Percentiles rank a stretch among this genome's conserved stretches.
Conservation (phyloP, 2,113 vertebrate species). For the Bubo bubo region DNA sequence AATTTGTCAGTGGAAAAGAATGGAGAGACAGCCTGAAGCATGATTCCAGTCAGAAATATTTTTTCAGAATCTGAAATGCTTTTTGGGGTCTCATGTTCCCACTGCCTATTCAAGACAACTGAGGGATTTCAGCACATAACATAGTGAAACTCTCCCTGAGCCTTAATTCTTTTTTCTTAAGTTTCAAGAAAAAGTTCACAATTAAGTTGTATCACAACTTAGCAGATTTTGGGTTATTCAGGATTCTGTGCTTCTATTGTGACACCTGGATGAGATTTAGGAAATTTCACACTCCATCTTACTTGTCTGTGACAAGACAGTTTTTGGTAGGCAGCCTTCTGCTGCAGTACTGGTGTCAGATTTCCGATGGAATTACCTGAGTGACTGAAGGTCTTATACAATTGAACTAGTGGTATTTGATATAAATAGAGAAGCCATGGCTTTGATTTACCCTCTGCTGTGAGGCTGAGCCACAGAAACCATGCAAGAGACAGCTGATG, state of each 20-base stretch:
- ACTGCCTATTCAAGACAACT: background rate
- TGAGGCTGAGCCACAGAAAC: background rate
- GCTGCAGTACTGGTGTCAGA: background rate
- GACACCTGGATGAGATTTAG: background rate
- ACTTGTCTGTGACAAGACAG: background rate
- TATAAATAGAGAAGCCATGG: background rate
- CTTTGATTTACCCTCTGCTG: background rate
- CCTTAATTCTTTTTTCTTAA: background rate
- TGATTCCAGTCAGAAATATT: background rate
- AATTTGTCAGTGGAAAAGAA: background rate
- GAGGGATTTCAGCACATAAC: background rate
- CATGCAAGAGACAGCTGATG: background rate
- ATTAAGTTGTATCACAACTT: background rate
- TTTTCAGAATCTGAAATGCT: background rate
- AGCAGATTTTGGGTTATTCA: background rate
- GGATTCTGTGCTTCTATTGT: background rate
- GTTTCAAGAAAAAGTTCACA: background rate
- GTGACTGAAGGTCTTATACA: background rate
- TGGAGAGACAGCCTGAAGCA: background rate
- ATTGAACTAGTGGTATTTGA: background rate
- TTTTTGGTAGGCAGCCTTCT: background rate
- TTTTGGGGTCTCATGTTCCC: background rate
- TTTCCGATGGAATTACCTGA: background rate
- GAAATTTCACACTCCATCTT: background rate
- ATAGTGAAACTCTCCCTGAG: background rate